Conservation (phyloP, 1,140 invertebrate species). For the Drosophila tropicalis region DNA sequence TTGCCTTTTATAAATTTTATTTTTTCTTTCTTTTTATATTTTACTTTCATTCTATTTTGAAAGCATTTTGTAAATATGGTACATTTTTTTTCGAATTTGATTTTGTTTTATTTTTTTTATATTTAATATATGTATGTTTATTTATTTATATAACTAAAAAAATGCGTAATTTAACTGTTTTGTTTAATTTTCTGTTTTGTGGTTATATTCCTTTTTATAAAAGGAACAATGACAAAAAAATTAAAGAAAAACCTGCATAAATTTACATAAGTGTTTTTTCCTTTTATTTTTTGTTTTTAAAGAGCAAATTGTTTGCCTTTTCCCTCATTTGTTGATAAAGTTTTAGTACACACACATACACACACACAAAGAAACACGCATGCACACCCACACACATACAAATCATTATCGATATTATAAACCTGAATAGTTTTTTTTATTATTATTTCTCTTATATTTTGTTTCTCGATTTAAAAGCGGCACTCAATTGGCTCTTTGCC, state of each 20-base stretch:
- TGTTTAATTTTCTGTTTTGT: slow-evolving; percentile 45
- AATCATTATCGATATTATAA: slow-evolving; percentile 68
- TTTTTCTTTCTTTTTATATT: slow-evolving; percentile 32
- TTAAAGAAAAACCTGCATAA: slow-evolving; percentile 16
- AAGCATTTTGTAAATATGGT: slow-evolving; percentile 65
- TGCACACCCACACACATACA: slow-evolving; percentile 24
- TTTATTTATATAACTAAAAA: slow-evolving; percentile 77
- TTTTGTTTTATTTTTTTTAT: slow-evolving; percentile 57
- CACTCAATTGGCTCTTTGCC: slow-evolving; percentile 41
- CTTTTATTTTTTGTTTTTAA: slow-evolving; percentile 10
- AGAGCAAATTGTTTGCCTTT: slow-evolving; percentile 50
- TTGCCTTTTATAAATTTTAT: slow-evolving; percentile 50
- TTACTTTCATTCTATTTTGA: slow-evolving; percentile 38
- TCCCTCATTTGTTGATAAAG: slow-evolving; percentile 38
- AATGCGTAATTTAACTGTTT: slow-evolving; percentile 76
- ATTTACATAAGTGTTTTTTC: slow-evolving; percentile 45
- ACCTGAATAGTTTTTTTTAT: slow-evolving; percentile 65
- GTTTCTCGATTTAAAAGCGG: slow-evolving; percentile 63
- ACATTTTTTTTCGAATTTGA: slow-evolving; percentile 70
- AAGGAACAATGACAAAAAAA: slow-evolving; percentile 71
- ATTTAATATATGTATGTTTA: slow-evolving; percentile 60
- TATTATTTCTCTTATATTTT: slow-evolving; percentile 41
- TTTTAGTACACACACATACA: slow-evolving; percentile 23
- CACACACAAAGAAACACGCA: slow-evolving; percentile 4
- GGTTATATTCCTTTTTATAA: slow-evolving; percentile 68